Conservation (phyloP, 1,140 invertebrate species). For the Heliconius melpomene region DNA sequence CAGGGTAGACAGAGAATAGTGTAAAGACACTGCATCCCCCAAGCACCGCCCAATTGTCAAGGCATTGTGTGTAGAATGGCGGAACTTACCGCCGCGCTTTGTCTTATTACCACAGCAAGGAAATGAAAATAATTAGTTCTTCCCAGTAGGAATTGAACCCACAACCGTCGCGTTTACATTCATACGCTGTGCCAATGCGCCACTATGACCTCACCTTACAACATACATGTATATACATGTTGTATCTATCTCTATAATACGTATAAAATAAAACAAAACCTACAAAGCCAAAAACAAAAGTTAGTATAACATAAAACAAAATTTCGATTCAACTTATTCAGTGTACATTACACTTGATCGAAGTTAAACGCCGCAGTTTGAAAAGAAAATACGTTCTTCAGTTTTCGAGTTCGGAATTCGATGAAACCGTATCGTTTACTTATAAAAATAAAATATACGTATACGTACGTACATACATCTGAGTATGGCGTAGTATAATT, state of each 20-base stretch:
- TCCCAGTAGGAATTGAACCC: neutral
- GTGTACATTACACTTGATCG: slow-evolving; percentile 5
- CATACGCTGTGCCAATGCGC: no score
- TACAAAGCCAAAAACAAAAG: slow-evolving; percentile 3
- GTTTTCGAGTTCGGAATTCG: neutral
- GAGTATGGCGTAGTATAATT: no score
- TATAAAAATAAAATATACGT: neutral
- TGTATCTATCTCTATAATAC: neutral
- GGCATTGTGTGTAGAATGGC: no score
- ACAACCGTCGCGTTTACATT: neutral
- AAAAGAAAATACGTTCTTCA: slow-evolving; percentile 1
- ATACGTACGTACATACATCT: neutral
- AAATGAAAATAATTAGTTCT: no score
- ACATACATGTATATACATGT: no score
- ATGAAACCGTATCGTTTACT: neutral
- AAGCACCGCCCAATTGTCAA: neutral
- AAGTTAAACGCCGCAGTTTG: slow-evolving; percentile 8
- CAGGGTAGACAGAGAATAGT: neutral
- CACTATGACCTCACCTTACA: no score
- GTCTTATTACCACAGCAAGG: no score
- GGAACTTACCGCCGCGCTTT: no score
- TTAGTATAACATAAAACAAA: neutral
- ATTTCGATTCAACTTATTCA: neutral
- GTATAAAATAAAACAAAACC: neutral
- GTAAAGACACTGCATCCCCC: neutral